phyloP scores from a whole-genome alignment of 2,888 invertebrate species.

The Campoplex capitator region DNA sequence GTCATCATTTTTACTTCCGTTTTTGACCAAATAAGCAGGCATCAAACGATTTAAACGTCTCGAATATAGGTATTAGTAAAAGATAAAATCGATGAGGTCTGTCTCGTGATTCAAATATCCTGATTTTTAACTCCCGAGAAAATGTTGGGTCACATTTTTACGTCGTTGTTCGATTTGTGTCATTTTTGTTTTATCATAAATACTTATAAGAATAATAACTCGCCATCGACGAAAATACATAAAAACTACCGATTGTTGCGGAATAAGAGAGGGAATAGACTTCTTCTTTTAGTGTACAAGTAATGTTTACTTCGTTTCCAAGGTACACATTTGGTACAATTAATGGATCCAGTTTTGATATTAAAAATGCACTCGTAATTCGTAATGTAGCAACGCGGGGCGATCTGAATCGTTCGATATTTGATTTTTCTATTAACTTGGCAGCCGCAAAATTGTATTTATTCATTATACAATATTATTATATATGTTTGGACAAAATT shows the following conservation, averaged over 20 bases:
- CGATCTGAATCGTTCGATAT: background rate
- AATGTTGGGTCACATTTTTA: no score
- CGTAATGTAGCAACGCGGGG: background rate
- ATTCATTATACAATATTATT: background rate
- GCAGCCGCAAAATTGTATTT: background rate
- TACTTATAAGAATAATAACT: background rate
- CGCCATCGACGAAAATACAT: background rate
- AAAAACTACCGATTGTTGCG: background rate
- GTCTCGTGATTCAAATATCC: background rate
- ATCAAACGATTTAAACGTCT: background rate
- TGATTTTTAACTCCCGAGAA: background rate
- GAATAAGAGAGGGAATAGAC: conserved; percentile 9
- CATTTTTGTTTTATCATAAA: background rate
- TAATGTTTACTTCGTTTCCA: conserved; percentile 21
- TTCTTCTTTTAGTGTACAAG: conserved; percentile 40
- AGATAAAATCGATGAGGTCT: background rate
- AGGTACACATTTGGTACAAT: background rate
- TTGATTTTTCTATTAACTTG: background rate
- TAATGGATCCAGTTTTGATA: background rate
- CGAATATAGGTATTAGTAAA: background rate
- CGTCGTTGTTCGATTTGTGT: background rate
- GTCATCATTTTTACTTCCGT: background rate
- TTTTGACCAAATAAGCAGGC: background rate
- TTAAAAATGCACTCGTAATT: background rate
- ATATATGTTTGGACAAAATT: no score